Conservation (phyloP, 2,113 vertebrate species). For the Indicator maculatus region DNA sequence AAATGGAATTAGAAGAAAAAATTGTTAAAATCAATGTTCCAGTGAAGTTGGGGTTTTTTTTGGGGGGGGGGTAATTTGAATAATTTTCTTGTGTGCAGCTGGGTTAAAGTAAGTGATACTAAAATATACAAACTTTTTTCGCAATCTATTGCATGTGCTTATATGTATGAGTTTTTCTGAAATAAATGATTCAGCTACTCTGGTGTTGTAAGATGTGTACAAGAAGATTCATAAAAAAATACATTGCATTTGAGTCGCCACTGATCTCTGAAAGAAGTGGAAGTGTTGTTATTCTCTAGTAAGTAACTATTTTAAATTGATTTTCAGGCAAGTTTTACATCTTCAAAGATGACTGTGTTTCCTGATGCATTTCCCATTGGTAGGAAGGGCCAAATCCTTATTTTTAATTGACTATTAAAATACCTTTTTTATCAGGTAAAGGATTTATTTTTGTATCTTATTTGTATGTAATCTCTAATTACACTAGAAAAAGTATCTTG, state of each 20-base stretch:
- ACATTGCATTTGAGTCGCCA: neutral
- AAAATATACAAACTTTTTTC: neutral
- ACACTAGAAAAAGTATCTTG: neutral
- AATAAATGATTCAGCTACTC: neutral
- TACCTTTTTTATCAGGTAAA: neutral
- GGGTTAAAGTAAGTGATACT: neutral
- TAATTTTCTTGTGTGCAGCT: slow-evolving; percentile 19
- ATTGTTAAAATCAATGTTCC: neutral
- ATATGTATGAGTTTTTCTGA: neutral
- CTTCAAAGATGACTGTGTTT: neutral
- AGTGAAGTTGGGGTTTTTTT: neutral
- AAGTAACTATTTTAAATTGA: neutral
- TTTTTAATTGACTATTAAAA: slow-evolving; percentile 13
- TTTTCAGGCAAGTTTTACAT: neutral
- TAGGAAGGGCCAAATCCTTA: neutral
- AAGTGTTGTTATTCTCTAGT: neutral
- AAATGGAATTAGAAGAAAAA: neutral
- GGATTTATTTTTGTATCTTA: neutral
- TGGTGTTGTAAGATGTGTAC: neutral
- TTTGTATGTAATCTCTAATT: neutral
- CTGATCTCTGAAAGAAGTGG: slow-evolving; percentile 7
- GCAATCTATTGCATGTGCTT: neutral
- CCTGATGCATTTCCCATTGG: neutral
- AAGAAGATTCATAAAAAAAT: neutral
- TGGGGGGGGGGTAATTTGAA: neutral